Conservation (phyloP, 2,888 invertebrate genomes). For the Xestia rhomboidea region DNA sequence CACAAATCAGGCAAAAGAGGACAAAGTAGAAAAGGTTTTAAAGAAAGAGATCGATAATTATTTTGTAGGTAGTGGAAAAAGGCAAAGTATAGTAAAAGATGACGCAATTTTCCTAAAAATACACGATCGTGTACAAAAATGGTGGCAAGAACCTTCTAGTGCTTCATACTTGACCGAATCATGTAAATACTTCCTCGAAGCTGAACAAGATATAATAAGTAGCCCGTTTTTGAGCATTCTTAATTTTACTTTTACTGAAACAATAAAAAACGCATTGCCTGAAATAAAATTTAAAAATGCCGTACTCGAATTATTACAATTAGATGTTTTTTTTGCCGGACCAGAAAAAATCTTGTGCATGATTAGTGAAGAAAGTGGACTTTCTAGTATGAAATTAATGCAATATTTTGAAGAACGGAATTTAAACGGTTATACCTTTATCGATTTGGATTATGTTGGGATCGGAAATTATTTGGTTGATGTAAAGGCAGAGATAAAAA, state of each 20-base stretch:
- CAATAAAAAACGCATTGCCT: slow-evolving; percentile 14
- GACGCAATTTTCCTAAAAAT: slow-evolving; percentile 58
- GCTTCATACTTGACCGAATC: slow-evolving; percentile 54
- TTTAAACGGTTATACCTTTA: slow-evolving; percentile 18
- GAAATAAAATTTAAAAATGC: slow-evolving; percentile 29
- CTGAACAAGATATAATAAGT: slow-evolving; percentile 30
- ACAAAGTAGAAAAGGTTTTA: slow-evolving; percentile 57
- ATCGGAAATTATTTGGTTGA: slow-evolving; percentile 39
- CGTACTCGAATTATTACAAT: slow-evolving; percentile 11
- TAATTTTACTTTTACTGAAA: slow-evolving; percentile 34
- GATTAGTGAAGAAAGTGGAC: slow-evolving; percentile 36
- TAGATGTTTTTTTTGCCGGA: slow-evolving; percentile 28
- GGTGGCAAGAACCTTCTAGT: slow-evolving; percentile 53
- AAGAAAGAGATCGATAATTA: slow-evolving; percentile 55
- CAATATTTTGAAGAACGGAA: slow-evolving; percentile 45
- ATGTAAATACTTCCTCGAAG: slow-evolving; percentile 45
- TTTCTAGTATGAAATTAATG: slow-evolving; percentile 49
- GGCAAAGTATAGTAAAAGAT: slow-evolving; percentile 35
- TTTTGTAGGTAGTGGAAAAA: slow-evolving; percentile 7
- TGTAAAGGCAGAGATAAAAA: slow-evolving; percentile 31
- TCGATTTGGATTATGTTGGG: slow-evolving; percentile 47
- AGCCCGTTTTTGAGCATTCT: slow-evolving; percentile 43
- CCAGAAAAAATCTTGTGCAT: slow-evolving; percentile 24
- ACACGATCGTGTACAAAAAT: slow-evolving; percentile 65
- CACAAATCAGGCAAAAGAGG: slow-evolving; percentile 64